phyloP scores from a whole-genome alignment of 2,113 vertebrate genomes.

The Anhinga anhinga region DNA sequence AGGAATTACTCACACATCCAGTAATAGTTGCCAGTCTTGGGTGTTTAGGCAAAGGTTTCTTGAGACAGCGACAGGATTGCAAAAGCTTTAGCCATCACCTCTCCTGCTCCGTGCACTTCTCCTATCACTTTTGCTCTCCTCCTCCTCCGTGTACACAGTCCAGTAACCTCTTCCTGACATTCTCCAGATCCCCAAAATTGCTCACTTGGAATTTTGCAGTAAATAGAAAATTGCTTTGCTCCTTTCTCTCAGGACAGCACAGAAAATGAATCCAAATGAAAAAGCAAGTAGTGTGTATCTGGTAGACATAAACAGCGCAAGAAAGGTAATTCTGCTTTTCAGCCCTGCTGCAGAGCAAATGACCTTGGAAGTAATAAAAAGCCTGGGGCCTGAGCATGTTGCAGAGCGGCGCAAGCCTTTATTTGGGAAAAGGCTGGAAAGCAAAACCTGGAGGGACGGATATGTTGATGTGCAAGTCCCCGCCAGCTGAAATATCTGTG shows the following conservation, averaged over 20 bases:
- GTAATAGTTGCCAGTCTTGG: constrained; percentile 58
- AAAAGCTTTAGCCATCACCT: background rate
- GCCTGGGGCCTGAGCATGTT: background rate
- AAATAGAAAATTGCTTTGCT: constrained; percentile 63
- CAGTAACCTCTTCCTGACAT: constrained; percentile 65
- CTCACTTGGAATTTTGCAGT: constrained; percentile 62
- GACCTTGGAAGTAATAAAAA: constrained; percentile 52
- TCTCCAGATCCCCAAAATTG: constrained; percentile 67
- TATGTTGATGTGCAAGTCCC: background rate
- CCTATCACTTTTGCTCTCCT: constrained; percentile 55
- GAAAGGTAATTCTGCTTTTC: constrained; percentile 55
- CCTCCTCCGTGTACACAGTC: constrained; percentile 27
- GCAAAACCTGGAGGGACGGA: background rate
- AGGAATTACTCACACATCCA: constrained; percentile 60
- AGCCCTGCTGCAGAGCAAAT: constrained; percentile 44
- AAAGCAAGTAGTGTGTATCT: constrained; percentile 71
- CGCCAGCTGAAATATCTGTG: background rate
- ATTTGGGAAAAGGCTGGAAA: background rate
- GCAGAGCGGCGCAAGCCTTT: background rate
- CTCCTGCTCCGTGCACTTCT: background rate
- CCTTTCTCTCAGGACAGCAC: constrained; percentile 66
- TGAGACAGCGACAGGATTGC: background rate
- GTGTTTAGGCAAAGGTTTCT: constrained; percentile 28
- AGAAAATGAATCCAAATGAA: constrained; percentile 75
- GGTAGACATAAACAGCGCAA: constrained; percentile 69